A percentile compares a stretch with the other conserved stretches of the same genome.
Conservation (phyloP, 53 echinoderm and acorn worm species). For the Antedon mediterranea region DNA sequence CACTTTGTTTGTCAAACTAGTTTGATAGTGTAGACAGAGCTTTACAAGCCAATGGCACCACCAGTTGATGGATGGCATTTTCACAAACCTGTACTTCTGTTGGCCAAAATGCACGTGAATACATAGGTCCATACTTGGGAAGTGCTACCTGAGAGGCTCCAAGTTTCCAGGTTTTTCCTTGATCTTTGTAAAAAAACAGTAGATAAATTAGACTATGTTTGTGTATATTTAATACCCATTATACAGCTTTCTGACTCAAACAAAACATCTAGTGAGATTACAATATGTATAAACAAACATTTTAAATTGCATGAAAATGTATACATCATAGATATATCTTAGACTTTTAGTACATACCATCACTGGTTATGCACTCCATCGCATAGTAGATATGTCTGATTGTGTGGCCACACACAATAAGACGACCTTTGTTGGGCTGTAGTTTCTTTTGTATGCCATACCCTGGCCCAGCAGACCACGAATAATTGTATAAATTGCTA, state of each 20-base stretch:
- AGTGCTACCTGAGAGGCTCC: conserved; percentile 20
- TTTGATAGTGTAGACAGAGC: too few relatives aligned
- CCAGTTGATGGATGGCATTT: background rate
- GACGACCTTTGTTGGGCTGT: background rate
- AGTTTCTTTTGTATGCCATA: background rate
- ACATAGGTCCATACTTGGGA: conserved; percentile 14
- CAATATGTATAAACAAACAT: too few relatives aligned
- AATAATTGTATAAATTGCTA: background rate
- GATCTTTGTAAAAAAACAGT: conserved; percentile 23
- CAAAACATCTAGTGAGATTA: too few relatives aligned
- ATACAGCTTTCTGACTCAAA: too few relatives aligned
- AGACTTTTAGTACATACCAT: too few relatives aligned
- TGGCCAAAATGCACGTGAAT: conserved; percentile 32
- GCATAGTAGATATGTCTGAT: background rate
- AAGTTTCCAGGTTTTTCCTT: conserved; percentile 38
- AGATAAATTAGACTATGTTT: too few relatives aligned
- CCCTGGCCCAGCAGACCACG: background rate
- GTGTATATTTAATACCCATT: too few relatives aligned
- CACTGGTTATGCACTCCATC: conserved; percentile 3
- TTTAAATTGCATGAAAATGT: too few relatives aligned
- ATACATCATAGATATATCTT: too few relatives aligned
- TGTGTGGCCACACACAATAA: conserved; percentile 3
- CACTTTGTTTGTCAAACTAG: too few relatives aligned
- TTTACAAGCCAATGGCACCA: too few relatives aligned
- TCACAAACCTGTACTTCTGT: conserved; percentile 53